Base-by-base conservation (phyloP, 1,140 invertebrate species). In the Drosophila nigrodunni region DNA sequence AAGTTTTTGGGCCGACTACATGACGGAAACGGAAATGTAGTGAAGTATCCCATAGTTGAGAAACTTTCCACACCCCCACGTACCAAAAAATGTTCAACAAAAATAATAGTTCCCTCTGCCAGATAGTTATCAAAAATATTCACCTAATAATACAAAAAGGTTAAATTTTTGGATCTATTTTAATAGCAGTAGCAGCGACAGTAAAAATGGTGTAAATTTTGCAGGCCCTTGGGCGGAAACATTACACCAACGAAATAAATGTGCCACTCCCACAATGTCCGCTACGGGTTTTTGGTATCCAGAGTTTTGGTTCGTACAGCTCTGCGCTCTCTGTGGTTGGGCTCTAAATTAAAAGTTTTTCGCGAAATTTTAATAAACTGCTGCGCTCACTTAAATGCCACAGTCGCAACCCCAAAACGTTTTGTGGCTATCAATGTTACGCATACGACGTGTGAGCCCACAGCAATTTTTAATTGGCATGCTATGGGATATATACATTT, bases 291-390 rank as follows among this genome's bases (percentile, higher is more conserved):
- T 57, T 57, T 15, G 15, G 55, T 18, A 35, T 50, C 46, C 46
- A 10, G 15, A 25, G 35, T 13, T 41, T 37, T 57, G 43, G 0
- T 30, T 6, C 25, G 25, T 30, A 5, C 25, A 5, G 25, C 25
- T 30, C 25, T 30, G 25, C 25, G 25, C 25, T 30, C 25, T 46
- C 25, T 69, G 67, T 15, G 60, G 67, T 47, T 43, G 34, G 52
- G 52, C 30, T 50, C 74, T 76, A 66, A 72, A 76, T 76, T 72
- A 72, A 72, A 76, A 76, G 39, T 76, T 74, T 61, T 69, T 71
- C 67, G 73, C 67, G 60, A 71, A 75, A 71, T 65, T 76, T 72
- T 76, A 72, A 76, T 76, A 76, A 65, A 76, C 74, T 64, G 13
- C 18, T 71, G 35, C 15, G 50, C 68, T 64, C 72, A 70, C 68